Base-by-base conservation (phyloP, 2,113 vertebrate genomes). In the Mastomys coucha region DNA sequence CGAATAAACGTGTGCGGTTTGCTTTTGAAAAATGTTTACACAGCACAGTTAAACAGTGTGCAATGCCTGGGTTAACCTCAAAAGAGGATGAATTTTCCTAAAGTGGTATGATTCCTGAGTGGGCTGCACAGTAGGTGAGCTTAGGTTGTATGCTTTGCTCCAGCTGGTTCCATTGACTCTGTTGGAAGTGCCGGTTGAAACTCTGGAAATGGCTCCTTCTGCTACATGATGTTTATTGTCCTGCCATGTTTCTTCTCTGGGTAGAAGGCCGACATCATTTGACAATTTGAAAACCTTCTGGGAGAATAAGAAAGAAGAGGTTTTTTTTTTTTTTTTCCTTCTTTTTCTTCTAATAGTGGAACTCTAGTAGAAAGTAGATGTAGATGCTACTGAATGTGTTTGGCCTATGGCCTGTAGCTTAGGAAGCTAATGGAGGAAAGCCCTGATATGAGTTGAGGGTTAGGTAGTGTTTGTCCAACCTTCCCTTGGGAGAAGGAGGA, bases 1-100 rank as follows among this genome's bases (percentile, higher is more conserved):
- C 75, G 92, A 92, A 91, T 97, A 97, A 97, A 97, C 7, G 1
- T 67, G 24, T 91, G 96, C 60, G 93, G 95, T 92, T 96, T 97
- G 70, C 76, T 96, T 95, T 89, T 3, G 42, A 75, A 53, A 88
- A 86, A 89, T 96, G 94, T 97, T 98, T 97, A 97, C 60, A 78
- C 42, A 89, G 13, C 81, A 82, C 76, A 95, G 81, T 94, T 88
- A 97, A 97, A 96, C 92, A 95, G 67, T 33, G 49, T 60, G 63
- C 75, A 76, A 19, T 58, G 58, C 87, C 63, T 67, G 56, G 77
- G 93, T 94, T 91, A 92, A 93, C 69, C 87, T 97, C 31, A 94
- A 76, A 95, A 91, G 92, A 91, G 80, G 51, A 77, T 33, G 33
- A 8, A 5, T 84, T 94, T 95, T 88, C 11, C 77, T 96, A 36